These are phyloP conservation scores for Diuraphis noxia DNA, from an alignment of 1,140 invertebrate genomes.

Conservation along the genomic window DNA sequence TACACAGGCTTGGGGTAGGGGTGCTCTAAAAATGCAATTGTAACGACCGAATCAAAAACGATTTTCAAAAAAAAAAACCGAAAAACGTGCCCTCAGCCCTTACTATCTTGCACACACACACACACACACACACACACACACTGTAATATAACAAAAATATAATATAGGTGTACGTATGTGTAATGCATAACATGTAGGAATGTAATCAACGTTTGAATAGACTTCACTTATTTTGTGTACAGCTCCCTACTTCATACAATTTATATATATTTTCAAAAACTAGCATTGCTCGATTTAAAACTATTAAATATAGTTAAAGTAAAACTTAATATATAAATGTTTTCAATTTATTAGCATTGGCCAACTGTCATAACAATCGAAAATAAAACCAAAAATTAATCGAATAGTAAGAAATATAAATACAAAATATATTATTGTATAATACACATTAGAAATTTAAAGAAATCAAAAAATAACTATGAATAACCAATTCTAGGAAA, in stretches of 20 bases:
- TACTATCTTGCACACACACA: neutral
- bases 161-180: neutral
- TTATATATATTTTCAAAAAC: neutral
- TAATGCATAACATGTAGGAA: neutral
- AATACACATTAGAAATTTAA: neutral
- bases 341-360: neutral
- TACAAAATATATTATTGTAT: neutral
- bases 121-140: too few relatives aligned
- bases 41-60: constrained; percentile 50
- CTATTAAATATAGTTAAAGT: neutral
- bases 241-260: neutral
- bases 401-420: neutral
- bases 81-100: neutral
- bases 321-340: neutral
- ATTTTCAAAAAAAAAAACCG: constrained; percentile 10
- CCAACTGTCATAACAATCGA: neutral
- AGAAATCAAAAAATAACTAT: neutral
- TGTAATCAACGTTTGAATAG: neutral
- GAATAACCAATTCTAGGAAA: neutral
- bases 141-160: neutral
- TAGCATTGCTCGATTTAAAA: neutral
- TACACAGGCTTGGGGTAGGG: neutral
- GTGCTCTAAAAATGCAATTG: constrained; percentile 1
- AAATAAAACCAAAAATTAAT: neutral
- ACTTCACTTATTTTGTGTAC: neutral